Evolutionary conservation across 2,888 invertebrate genomes (phyloP).

Genomic region (Papilio elwesi): DNA sequence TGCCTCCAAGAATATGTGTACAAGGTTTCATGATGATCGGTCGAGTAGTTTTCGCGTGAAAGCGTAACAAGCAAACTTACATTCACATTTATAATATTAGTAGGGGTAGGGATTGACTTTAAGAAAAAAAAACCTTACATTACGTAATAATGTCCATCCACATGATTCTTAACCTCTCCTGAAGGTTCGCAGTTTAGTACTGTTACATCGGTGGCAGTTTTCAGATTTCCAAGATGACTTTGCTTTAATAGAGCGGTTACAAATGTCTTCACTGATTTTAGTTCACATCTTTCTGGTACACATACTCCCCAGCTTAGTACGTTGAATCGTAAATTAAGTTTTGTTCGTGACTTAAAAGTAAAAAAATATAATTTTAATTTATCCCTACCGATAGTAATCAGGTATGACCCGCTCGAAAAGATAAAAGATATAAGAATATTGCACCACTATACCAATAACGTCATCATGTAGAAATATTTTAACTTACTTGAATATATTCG

Average conservation of each 20-base stretch:
- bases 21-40: too few relatives aligned
- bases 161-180: background rate
- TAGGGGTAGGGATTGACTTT: too few relatives aligned
- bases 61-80: too few relatives aligned
- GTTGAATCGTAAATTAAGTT: background rate
- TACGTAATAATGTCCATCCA: background rate
- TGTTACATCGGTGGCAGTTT: background rate
- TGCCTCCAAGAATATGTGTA: too few relatives aligned
- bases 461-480: too few relatives aligned
- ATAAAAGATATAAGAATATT: too few relatives aligned
- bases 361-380: background rate
- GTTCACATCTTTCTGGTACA: background rate
- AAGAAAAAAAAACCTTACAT: background rate
- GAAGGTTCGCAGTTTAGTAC: background rate
- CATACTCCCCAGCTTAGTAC: background rate
- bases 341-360: background rate
- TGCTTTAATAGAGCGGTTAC: background rate
- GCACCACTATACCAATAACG: too few relatives aligned
- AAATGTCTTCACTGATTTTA: background rate
- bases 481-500: conserved; percentile 48
- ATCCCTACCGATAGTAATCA: too few relatives aligned
- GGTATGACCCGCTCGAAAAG: too few relatives aligned
- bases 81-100: too few relatives aligned
- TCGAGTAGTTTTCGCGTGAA: too few relatives aligned
- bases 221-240: background rate